Base-by-base conservation (phyloP, 1,140 invertebrate genomes). In the Drosophila subobscura region DNA sequence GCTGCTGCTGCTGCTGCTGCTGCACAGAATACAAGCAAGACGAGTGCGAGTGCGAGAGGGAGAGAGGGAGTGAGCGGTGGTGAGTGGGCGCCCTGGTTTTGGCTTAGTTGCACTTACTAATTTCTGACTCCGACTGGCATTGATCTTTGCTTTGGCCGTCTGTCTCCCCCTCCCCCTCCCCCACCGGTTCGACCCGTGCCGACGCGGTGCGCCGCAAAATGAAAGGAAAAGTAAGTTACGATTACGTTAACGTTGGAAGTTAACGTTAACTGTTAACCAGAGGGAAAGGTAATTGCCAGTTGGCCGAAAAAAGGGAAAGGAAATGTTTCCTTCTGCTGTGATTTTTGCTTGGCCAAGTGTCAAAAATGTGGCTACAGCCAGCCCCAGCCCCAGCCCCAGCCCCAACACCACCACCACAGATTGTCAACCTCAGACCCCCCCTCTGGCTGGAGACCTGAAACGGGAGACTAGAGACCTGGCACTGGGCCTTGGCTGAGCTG, bases 181-280 rank as follows among this genome's bases (percentile, higher is more conserved):
- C 42, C 23, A 20, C 14, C 46, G n/a, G 27, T 37, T 27, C 56
- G 27, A 22, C 16, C 25, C 25, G 25, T 27, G 25, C 25, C 25
- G 25, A 6, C 5, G 25, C 25, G 33, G 12, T 22, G 47, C 65
- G 83, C 64, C 73, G 77, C 83, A 86, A 86, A 86, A 86, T 86
- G 81, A 86, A 86, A 86, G 81, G 81, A 86, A 86, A 86, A 86
- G 81, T 86, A 88, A 88, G 81, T 86, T 88, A 75, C 81, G 81
- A 86, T 80, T 86, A 77, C 71, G 80, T 72, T 77, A 55, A 72
- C 52, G 60, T 33, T 33, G 29, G 8, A 33, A 33, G 29, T 33
- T 67, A 46, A 67, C 65, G 74, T 76, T 67, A 67, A 74, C 37
- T 45, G 54, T 53, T 61, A 77, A 68, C 80, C 47, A 66, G 68